Evolutionary conservation across 1,140 invertebrate species (phyloP).

Genomic region (Drosophila kohkoa): DNA sequence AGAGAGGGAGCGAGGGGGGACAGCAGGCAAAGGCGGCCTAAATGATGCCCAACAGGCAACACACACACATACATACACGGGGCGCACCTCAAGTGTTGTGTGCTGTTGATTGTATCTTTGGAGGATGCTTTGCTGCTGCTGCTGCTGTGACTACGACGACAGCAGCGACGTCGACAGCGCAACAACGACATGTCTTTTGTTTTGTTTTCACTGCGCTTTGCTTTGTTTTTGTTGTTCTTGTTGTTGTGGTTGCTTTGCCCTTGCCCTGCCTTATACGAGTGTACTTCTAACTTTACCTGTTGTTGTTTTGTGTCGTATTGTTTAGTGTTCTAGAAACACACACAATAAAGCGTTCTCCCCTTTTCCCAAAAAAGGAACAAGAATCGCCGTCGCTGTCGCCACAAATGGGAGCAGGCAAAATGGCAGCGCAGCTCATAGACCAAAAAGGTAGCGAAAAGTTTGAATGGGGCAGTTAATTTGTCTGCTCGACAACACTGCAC

Average conservation of each 20-base stretch:
- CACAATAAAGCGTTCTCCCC: not conserved
- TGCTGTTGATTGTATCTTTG: constrained; percentile 74
- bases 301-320: constrained; percentile 8
- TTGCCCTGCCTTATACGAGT: constrained; percentile 7
- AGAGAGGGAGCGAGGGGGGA: not conserved
- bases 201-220: constrained; percentile 50
- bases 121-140: constrained; percentile 61
- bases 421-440: too few species aligned
- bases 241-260: constrained; percentile 25
- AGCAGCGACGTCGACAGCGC: constrained; percentile 1
- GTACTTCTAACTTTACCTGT: constrained; percentile 31
- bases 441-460: not conserved
- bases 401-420: not conserved
- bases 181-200: constrained; percentile 36
- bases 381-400: not conserved
- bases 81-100: constrained; percentile 46
- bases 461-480: not conserved
- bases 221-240: constrained; percentile 20
- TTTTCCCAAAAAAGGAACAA: not conserved
- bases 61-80: constrained; percentile 23
- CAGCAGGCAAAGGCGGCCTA: constrained; percentile 39
- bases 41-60: constrained; percentile 67
- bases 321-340: not conserved
- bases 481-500: constrained; percentile 3
- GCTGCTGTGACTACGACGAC: not conserved